Base-by-base conservation (phyloP, 2,113 vertebrate species). In the Caretta caretta region DNA sequence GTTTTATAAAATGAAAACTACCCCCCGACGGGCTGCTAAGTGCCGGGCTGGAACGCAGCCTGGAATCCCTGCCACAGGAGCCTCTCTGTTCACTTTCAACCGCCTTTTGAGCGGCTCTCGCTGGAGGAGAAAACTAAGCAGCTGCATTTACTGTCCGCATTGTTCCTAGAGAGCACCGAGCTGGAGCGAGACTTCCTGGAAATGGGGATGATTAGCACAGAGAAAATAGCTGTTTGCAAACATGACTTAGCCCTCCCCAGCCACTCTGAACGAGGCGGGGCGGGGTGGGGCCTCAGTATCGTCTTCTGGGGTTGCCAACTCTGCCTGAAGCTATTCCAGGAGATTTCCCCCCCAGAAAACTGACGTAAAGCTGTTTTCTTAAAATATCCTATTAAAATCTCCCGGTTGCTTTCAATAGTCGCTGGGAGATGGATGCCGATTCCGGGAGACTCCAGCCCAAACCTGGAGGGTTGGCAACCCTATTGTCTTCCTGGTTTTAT, bases 161-260 rank as follows among this genome's bases (percentile, higher is more conserved):
- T 5, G 17, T 89, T 94, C 92, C 93, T 89, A 65, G 83, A 83
- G 57, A 86, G 95, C 16, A 0, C 13, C n/a, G 84, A 84, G 53
- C 75, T 22, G 0, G 80, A 86, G 46, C 54, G n/a, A 42, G 86
- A 49, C 0, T 62, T 24, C 31, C 59, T 19, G 62, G 62, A 69
- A 69, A 69, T n/a, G 62, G 62, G 62, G 62, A 6, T 69, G 35
- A 20, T n/a, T 19, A n/a, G 19, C 62, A 17, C 7, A 69, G 35
- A 17, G 62, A 69, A 19, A 20, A 17, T 35, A n/a, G 62, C 62
- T 69, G 35, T 69, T 35, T 69, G 62, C 62, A 65, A 19, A 65
- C 31, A 65, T 31, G 31, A 17, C 31, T 65, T 31, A 65, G 62
- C 7, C 59, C 62, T n/a, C 35, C 35, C 35, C 62, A 19, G 31